phyloP scores from a whole-genome alignment of 2,888 invertebrate species.

The Heliconius charithonia region DNA sequence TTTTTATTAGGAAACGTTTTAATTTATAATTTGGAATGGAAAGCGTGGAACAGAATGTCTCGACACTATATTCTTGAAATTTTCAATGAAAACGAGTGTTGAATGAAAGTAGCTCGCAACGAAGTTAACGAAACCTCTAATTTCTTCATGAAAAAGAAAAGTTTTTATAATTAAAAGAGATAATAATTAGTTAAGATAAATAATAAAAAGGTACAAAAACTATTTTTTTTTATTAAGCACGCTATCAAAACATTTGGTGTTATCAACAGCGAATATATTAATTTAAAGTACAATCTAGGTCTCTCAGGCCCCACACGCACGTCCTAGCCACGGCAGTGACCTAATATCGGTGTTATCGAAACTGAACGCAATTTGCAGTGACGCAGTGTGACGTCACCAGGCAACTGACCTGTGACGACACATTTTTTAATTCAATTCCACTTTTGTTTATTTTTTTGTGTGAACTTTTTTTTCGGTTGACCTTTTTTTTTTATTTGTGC shows the following conservation, averaged over 20 bases:
- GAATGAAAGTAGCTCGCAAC: no score
- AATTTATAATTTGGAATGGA: no score
- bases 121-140: no score
- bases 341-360: slow-evolving; percentile 57
- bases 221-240: not conserved
- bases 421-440: slow-evolving; percentile 19
- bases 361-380: slow-evolving; percentile 47
- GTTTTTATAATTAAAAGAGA: no score
- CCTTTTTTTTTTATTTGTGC: not conserved
- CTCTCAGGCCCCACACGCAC: slow-evolving; percentile 16
- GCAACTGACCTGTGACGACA: slow-evolving; percentile 43
- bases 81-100: no score
- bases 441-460: slow-evolving; percentile 19
- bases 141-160: no score
- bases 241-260: not conserved
- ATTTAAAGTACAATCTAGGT: slow-evolving; percentile 24
- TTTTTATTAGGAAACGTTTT: not conserved
- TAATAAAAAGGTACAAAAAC: no score
- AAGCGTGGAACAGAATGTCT: no score
- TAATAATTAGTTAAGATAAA: no score
- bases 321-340: slow-evolving; percentile 56
- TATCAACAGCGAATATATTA: not conserved
- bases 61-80: no score
- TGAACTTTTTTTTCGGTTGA: not conserved
- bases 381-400: slow-evolving; percentile 51